These are phyloP conservation scores for Zoanthus solanderi DNA, from an alignment of 92 coral and sea anemone species.

Conservation along the genomic window DNA sequence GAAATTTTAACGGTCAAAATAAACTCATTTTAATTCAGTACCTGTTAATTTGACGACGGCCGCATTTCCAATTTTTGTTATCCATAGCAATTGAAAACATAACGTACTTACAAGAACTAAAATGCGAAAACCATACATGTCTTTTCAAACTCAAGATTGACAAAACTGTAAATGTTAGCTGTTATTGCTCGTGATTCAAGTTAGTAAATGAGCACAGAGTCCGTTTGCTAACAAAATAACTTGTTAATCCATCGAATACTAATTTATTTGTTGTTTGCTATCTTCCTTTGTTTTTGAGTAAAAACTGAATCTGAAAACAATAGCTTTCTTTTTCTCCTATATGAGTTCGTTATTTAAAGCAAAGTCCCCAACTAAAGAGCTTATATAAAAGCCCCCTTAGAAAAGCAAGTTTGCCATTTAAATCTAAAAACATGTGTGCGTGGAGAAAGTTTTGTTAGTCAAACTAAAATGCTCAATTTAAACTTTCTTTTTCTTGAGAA, in stretches of 20 bases:
- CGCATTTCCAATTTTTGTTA: neutral
- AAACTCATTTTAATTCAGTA: neutral
- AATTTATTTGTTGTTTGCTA: neutral
- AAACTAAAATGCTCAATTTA: no score
- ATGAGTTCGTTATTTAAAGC: neutral
- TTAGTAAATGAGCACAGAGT: neutral
- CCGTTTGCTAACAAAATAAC: neutral
- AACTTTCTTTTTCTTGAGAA: no score
- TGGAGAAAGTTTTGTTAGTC: no score
- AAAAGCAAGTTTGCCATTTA: neutral
- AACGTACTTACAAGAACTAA: neutral
- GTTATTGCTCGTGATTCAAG: neutral
- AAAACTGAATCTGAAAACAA: slow-evolving; percentile 4
- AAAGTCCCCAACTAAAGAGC: neutral
- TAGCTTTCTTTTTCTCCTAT: neutral
- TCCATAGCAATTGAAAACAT: neutral
- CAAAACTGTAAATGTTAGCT: neutral
- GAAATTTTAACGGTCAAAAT: no score
- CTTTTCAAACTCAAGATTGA: neutral
- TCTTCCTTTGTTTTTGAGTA: neutral
- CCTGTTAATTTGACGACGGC: neutral
- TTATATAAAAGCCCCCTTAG: neutral
- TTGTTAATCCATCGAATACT: neutral
- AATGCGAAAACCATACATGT: neutral
- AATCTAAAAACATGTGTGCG: no score